Evolutionary conservation across 2,113 vertebrate genomes (phyloP).

Genomic region (Paedocypris sp.): DNA sequence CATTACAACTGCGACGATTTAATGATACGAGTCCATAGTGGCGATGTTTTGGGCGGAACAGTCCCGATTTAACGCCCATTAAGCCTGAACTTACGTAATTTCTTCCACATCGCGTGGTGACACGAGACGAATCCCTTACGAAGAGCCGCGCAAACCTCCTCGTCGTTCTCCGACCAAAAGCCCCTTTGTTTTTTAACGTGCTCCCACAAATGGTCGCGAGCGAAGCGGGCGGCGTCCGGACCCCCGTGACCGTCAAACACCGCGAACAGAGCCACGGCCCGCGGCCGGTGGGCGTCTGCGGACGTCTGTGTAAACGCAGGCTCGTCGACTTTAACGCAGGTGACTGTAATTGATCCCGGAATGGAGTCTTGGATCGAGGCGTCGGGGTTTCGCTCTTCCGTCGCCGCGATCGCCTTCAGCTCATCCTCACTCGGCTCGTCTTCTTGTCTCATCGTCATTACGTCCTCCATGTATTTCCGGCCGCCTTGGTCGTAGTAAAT

Average conservation of each 20-base stretch:
- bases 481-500: slow-evolving; percentile 88
- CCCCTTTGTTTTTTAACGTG: slow-evolving; percentile 86
- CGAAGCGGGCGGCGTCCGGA: slow-evolving; percentile 86
- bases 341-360: not conserved
- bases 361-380: slow-evolving; percentile 15
- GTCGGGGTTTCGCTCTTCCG: not conserved
- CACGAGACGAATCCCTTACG: slow-evolving; percentile 90
- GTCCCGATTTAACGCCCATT: not conserved
- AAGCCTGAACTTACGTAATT: slow-evolving; percentile 79
- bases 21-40: too few relatives aligned
- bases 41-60: too few relatives aligned
- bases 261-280: slow-evolving; percentile 80
- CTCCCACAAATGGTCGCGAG: slow-evolving; percentile 81
- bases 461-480: slow-evolving; percentile 97
- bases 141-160: slow-evolving; percentile 82
- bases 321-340: not conserved
- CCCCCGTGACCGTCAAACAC: slow-evolving; percentile 96
- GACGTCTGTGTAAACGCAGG: not conserved
- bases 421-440: slow-evolving; percentile 70
- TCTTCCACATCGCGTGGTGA: slow-evolving; percentile 97
- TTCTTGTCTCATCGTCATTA: slow-evolving; percentile 82
- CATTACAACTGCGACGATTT: too few relatives aligned
- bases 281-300: slow-evolving; percentile 15
- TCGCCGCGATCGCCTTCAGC: slow-evolving; percentile 43
- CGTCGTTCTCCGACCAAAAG: slow-evolving; percentile 77